phyloP scores from a whole-genome alignment of 2,113 vertebrate genomes.

The Thryonomys swinderianus region DNA sequence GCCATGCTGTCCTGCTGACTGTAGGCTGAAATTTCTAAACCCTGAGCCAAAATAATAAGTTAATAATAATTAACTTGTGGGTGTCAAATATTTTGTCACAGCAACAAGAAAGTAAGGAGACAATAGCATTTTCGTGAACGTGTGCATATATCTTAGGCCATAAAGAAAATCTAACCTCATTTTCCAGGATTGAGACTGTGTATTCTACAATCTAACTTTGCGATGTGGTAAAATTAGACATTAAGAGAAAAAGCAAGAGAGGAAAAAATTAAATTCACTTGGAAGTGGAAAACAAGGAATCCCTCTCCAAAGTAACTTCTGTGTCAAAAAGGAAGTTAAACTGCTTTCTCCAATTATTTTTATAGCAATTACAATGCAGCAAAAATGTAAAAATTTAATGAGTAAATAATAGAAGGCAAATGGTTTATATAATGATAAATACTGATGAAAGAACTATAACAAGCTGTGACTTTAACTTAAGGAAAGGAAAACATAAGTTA shows the following conservation, averaged over 20 bases:
- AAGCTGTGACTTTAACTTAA: neutral
- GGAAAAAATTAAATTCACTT: neutral
- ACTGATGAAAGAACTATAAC: neutral
- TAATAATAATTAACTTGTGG: neutral
- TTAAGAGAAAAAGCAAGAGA: neutral
- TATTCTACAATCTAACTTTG: neutral
- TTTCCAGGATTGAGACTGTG: constrained; percentile 3
- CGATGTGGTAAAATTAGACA: neutral
- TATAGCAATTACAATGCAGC: neutral
- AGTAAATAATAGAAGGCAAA: neutral
- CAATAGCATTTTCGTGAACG: constrained; percentile 11
- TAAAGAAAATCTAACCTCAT: neutral
- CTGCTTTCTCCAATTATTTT: neutral
- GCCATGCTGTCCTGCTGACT: neutral
- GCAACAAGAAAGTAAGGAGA: neutral
- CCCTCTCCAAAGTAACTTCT: neutral
- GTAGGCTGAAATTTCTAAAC: neutral
- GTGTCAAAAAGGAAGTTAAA: neutral
- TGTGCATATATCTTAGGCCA: neutral
- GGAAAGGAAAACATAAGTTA: neutral
- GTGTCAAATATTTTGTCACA: neutral
- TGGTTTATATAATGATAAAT: neutral
- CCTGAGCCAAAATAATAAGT: neutral
- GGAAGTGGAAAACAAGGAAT: neutral
- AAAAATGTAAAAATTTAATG: neutral